phyloP scores from a whole-genome alignment of 2,113 vertebrate genomes.

The Pleuronectes platessa region DNA sequence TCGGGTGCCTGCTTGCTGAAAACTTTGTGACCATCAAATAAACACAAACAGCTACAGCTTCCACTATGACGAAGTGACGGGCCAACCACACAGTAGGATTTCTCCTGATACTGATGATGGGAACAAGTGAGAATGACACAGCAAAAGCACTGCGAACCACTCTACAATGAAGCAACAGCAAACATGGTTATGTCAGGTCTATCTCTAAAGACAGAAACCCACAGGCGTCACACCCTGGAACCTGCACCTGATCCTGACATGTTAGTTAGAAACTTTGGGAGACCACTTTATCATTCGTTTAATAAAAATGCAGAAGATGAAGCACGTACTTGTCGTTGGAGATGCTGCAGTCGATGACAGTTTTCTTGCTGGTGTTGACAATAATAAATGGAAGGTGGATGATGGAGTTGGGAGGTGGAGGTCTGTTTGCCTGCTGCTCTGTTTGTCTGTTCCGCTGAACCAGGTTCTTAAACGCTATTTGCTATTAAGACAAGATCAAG shows the following conservation, averaged over 20 bases:
- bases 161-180: background rate
- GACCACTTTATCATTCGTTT: background rate
- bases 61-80: too few species aligned
- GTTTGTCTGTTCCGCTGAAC: constrained; percentile 95
- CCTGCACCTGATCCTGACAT: too few species aligned
- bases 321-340: constrained; percentile 96
- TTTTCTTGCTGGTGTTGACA: constrained; percentile 99
- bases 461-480: constrained; percentile 99
- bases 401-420: constrained; percentile 94
- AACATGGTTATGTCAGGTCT: too few species aligned
- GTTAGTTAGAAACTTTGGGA: background rate
- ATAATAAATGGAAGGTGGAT: constrained; percentile 99
- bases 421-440: constrained; percentile 92
- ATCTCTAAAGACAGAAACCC: too few species aligned
- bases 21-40: too few species aligned
- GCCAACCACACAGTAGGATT: background rate
- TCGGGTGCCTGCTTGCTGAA: too few species aligned
- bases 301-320: background rate
- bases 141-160: too few species aligned
- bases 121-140: background rate
- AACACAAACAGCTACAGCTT: too few species aligned
- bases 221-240: too few species aligned
- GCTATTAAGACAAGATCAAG: constrained; percentile 80
- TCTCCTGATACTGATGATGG: background rate
- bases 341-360: constrained; percentile 99